Evolutionary conservation across 2,797 vertebrate species (phyloP), one percentile per base, ranked within the genome.

Genomic region (Dromococcyx pavoninus): DNA sequence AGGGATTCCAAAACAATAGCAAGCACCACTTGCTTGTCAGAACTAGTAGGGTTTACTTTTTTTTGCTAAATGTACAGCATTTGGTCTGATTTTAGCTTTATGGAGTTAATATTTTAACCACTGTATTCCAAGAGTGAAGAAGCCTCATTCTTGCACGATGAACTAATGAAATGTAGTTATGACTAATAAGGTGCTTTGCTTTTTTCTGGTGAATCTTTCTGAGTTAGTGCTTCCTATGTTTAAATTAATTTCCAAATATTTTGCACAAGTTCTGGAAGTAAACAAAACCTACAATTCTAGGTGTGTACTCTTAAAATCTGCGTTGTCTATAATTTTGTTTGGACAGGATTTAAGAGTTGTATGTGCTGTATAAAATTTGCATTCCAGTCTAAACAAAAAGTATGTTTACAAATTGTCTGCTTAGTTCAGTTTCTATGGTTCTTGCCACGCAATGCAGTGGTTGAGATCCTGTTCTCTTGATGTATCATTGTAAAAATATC

Each of bases 211-310:
- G 53, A 76, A 23, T 69, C 58, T 56, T 91, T 80, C 73, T 79
- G 65, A 95, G 50, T 50, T 86, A 89, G 67, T 77, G 35, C 65
- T 95, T 96, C 78, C 88, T 76, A 48, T 94, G 93, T 96, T 96
- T 92, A 93, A 96, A 86, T 73, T 78, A 28, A 65, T 91, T 86
- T 88, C 91, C 62, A 96, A 95, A 95, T 96, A 88, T 88, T 94
- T 95, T 93, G 48, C 1, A 2, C 39, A 93, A 89, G 72, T 73
- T 88, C 56, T 88, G 66, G 61, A 84, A 89, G 27, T 67, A 85
- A 92, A 66, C 27, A 77, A 86, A 88, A 64, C 48, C 22, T 86
- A 76, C 91, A 86, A 82, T 88, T 93, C 69, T 93, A 94, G 74
- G 71, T 94, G 46, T 57, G 33, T 93, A 39, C 37, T 93, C 53